Evolutionary conservation across 2,113 vertebrate species (phyloP), one percentile per base, ranked within the genome.

Genomic region (Pogona vitticeps): DNA sequence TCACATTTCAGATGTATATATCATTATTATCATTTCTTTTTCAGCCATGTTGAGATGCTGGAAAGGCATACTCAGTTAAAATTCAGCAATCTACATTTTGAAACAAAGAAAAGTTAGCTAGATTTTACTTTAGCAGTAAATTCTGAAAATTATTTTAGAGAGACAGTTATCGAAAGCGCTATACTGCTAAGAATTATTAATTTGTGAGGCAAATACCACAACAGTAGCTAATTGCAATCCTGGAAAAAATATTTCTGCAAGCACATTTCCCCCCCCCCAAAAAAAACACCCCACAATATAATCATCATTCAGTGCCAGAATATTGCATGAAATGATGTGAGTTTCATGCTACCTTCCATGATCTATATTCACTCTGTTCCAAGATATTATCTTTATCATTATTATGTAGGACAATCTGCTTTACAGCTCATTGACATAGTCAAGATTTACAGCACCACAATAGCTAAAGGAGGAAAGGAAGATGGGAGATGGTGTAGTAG

Each of bases 1-100:
- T 92, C 89, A 33, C 7, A 88, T 18, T n/a, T 86, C 82, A 91
- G 91, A 88, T 91, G 67, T 86, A 40, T n/a, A n/a, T n/a, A n/a
- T n/a, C n/a, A n/a, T n/a, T n/a, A n/a, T 26, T 83, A 26, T 38
- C 5, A 56, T 88, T 88, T 88, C 33, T 56, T 83, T 36, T 88
- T 85, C 80, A 63, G 88, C 86, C 88, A 68, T 68, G 70, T 85
- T 83, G 38, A 90, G 83, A 72, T 70, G 67, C 14, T 70, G n/a
- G 91, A 93, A 26, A 83, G 70, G 26, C 1, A 33, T 28, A 88
- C 70, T 76, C 63, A 73, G 56, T 73, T 88, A 80, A 52, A 75
- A 63, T 77, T 58, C 38, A 89, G 78, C 56, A 82, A 90, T 76
- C 0, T 83, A 7, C 33, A 80, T 84, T 89, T 77, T 86, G 89